Evolutionary conservation across 1,140 invertebrate genomes (phyloP), one percentile per base, ranked within the genome.

Genomic region (Ips nitidus): DNA sequence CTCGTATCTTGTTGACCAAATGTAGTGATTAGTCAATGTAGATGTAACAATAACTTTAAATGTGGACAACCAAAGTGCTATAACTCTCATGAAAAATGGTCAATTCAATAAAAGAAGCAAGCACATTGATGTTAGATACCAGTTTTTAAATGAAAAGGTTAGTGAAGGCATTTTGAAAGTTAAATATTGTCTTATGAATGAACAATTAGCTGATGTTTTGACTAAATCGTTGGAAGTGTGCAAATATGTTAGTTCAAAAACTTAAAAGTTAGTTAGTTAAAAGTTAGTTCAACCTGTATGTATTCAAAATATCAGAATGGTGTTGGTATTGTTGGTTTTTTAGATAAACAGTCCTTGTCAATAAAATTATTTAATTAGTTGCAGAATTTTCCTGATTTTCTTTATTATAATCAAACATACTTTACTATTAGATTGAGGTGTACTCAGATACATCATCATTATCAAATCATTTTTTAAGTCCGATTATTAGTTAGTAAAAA

Each of bases 161-260:
- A 36, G 70, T 52, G 66, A 71, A 36, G 62, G 65, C 47, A 5
- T 52, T 4, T 7, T 69, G 7, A 64, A 52, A 8, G 7, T 72
- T 7, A 43, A 69, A 55, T 70, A 71, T 39, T 47, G 52, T 59
- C 8, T 52, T 37, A 72, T 55, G 5, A 52, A 53, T 4, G n/a
- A 60, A 37, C 67, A 72, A 52, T 5, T 69, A n/a, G 67, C 71
- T 39, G 71, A 72, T 53, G 70, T 69, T 52, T 64, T 69, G 2
- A 72, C 71, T 1, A 69, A 72, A 88, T 89, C 74, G 1, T 36
- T 55, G 4, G 52, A 36, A 37, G 37, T 22, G 0, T 22, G 22
- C 22, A 22, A 22, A 22, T 22, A 22, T 0, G 22, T 22, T 22
- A 22, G 22, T 22, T 22, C 22, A 22, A 0, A 22, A 22, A 22